phyloP scores from a whole-genome alignment of 1,140 invertebrate species.

The Panagrolaimus sp. region DNA sequence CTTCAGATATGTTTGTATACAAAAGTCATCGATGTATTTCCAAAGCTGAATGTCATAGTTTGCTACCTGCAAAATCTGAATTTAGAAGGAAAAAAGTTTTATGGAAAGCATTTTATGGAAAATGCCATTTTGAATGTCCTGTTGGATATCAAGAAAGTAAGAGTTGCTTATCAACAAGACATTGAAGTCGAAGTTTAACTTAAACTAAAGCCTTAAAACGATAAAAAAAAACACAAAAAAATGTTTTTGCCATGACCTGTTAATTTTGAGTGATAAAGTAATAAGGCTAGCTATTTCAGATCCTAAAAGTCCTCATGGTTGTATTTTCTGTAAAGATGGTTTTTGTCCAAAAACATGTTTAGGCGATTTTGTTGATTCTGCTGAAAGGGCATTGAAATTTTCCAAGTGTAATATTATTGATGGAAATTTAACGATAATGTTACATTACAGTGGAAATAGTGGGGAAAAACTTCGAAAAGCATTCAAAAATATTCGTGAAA shows the following conservation, averaged over 20 bases:
- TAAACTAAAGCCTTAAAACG: too few relatives aligned
- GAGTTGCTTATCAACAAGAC: too few relatives aligned
- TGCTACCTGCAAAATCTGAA: conserved; percentile 60
- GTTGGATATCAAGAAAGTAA: conserved; percentile 65
- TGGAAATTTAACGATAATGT: conserved; percentile 73
- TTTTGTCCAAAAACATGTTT: conserved; percentile 60
- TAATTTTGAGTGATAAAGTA: too few relatives aligned
- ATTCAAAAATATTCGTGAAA: conserved; percentile 72
- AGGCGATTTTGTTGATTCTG: conserved; percentile 39
- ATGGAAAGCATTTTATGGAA: conserved; percentile 35
- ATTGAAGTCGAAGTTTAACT: too few relatives aligned
- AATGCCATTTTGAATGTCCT: conserved; percentile 73
- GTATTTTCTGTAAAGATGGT: conserved; percentile 59
- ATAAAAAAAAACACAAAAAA: neutral
- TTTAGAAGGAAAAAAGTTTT: neutral
- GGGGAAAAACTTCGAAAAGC: conserved; percentile 69
- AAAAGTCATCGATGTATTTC: conserved; percentile 69
- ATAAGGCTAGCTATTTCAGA: conserved; percentile 61
- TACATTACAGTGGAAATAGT: conserved; percentile 67
- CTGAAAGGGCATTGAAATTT: conserved; percentile 67
- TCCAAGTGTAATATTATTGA: conserved; percentile 77
- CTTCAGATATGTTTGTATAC: conserved; percentile 65
- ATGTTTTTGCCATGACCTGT: too few relatives aligned
- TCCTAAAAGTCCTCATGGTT: conserved; percentile 52
- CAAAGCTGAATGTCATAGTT: conserved; percentile 68